These are phyloP conservation scores for Phyllostomus discolor DNA, from an alignment of 2,113 vertebrate species.

Conservation along the genomic window DNA sequence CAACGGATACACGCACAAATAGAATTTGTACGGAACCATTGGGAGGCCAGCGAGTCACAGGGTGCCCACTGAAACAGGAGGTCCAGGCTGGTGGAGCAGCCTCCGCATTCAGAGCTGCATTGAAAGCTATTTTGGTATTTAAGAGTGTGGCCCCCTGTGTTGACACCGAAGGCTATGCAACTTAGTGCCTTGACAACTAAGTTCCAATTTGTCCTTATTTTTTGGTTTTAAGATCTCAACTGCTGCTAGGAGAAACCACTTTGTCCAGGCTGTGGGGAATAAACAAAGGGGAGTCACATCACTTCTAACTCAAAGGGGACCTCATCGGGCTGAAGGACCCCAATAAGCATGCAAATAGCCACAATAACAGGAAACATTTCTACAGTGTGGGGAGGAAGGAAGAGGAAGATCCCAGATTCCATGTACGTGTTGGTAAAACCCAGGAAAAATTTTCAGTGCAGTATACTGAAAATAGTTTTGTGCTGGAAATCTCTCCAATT, in stretches of 20 bases:
- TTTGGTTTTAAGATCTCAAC: neutral
- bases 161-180: neutral
- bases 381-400: neutral
- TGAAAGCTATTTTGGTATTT: neutral
- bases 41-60: neutral
- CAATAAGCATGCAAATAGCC: neutral
- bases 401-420: neutral
- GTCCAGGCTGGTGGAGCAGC: neutral
- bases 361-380: neutral
- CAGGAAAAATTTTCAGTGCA: neutral
- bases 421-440: neutral
- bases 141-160: neutral
- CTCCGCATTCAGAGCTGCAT: neutral
- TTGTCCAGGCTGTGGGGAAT: neutral
- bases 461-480: neutral
- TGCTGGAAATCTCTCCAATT: neutral
- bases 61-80: neutral
- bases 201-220: neutral
- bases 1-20: neutral
- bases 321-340: neutral
- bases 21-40: neutral
- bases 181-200: neutral
- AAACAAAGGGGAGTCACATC: neutral
- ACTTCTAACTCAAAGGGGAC: neutral
- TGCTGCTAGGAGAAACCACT: neutral